Evolutionary conservation across 2,113 vertebrate genomes (phyloP), one percentile per base, ranked within the genome.

Genomic region (Cacatua alba): DNA sequence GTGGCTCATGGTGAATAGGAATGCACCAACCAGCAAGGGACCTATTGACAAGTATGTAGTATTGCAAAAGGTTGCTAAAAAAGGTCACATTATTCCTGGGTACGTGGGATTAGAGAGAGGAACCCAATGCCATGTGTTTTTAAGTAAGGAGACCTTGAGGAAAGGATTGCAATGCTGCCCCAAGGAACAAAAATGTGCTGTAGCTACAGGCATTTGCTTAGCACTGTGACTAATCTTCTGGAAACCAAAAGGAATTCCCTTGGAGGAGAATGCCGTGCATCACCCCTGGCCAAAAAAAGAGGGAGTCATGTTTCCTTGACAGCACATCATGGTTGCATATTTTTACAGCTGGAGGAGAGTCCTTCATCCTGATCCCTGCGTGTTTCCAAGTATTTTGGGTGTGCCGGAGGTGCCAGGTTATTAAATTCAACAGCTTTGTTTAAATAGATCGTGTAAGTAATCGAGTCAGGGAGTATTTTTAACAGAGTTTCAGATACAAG

Each of bases 221-320:
- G 82, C 52, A 29, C 81, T 10, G 8, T 95, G 94, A 95, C 87
- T 96, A 74, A 95, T 94, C 62, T 92, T 80, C 88, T 91, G 91
- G 65, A 94, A 94, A 44, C 49, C 59, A 76, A 23, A 89, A 95
- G 95, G 93, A 86, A 95, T 96, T 94, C 95, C 95, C 95, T 95
- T 44, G 76, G 86, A 91, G 81, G 62, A 88, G 89, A 85, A 70
- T 5, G 57, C 53, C 0, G 0, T 90, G 91, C 7, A 3, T 92
- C 95, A 82, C 48, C 43, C 59, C 2, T 3, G 4, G 82, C 86
- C 88, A 77, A 60, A 76, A 95, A 70, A 72, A 77, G 77, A 86
- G 55, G 25, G 55, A 69, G 37, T 82, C 35, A 14, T 62, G 84
- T 94, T 95, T 91, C 89, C 84, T 82, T 95, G 91, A 95, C 90